Evolutionary conservation across 2,797 vertebrate species (phyloP).

Genomic region (Miichthys miiuy): DNA sequence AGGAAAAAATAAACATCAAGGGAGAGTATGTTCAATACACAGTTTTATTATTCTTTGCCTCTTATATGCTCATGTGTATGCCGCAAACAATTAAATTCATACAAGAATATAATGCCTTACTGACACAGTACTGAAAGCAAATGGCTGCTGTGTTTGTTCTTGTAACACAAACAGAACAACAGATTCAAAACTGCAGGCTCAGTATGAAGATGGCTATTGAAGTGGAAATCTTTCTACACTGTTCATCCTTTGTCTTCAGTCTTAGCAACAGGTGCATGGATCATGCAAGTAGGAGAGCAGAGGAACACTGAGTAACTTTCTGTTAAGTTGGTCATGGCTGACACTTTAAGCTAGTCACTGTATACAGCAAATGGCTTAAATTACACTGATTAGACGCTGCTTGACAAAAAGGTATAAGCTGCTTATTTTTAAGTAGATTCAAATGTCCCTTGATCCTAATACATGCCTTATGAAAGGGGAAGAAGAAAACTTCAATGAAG

Average conservation of each 20-base stretch:
- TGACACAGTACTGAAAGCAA: constrained; percentile 14
- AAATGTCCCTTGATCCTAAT: constrained; percentile 77
- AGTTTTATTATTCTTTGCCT: constrained; percentile 44
- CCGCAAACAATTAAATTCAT: constrained; percentile 35
- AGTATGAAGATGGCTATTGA: not conserved
- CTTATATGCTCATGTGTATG: constrained; percentile 14
- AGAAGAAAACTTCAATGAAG: constrained; percentile 47
- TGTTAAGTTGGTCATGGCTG: constrained; percentile 77
- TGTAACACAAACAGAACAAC: not conserved
- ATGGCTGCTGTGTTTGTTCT: constrained; percentile 17
- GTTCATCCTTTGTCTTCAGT: constrained; percentile 39
- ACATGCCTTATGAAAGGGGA: constrained; percentile 57
- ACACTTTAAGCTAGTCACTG: constrained; percentile 71
- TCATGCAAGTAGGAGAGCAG: constrained; percentile 46
- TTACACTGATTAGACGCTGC: constrained; percentile 79
- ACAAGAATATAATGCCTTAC: constrained; percentile 20
- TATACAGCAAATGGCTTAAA: constrained; percentile 77
- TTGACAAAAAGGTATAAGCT: constrained; percentile 81
- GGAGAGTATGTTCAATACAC: constrained; percentile 27
- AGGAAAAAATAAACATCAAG: constrained; percentile 56
- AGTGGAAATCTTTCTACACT: constrained; percentile 4
- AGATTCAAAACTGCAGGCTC: not conserved
- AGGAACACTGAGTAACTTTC: constrained; percentile 61
- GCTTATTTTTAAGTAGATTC: constrained; percentile 81
- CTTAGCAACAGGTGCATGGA: constrained; percentile 60